phyloP scores from a whole-genome alignment of 2,888 invertebrate species.

The Drosophila pseudotalamancana region DNA sequence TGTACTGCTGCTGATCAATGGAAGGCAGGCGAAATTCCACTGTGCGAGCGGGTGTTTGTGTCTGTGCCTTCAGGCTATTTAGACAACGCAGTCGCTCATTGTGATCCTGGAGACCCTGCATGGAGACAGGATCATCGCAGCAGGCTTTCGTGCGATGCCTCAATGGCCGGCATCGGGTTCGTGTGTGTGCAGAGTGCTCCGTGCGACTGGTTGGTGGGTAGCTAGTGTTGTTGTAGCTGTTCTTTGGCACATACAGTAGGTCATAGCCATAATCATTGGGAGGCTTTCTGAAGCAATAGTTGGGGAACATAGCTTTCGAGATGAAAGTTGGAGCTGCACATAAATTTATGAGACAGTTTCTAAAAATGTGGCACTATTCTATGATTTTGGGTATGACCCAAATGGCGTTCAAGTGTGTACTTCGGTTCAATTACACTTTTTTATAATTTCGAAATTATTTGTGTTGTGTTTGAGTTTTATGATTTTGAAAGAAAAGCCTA shows the following conservation, averaged over 20 bases:
- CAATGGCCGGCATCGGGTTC: neutral
- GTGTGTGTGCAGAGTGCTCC: neutral
- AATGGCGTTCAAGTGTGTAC: neutral
- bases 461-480: neutral
- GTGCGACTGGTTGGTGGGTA: neutral
- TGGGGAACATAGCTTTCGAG: constrained; percentile 58
- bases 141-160: neutral
- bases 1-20: constrained; percentile 1
- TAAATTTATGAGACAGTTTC: constrained; percentile 14
- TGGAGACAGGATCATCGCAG: neutral
- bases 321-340: constrained; percentile 10
- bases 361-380: constrained; percentile 11
- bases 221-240: neutral
- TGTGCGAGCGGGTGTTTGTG: neutral
- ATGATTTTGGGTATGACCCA: constrained; percentile 16
- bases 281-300: constrained; percentile 63
- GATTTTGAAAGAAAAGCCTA: constrained; percentile 33
- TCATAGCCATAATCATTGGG: constrained; percentile 43
- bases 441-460: constrained; percentile 17
- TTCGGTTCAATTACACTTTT: neutral
- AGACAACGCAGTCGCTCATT: neutral
- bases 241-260: constrained; percentile 30
- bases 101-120: constrained; percentile 1
- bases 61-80: neutral
- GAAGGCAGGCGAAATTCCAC: constrained; percentile 39